Evolutionary conservation across 2,113 vertebrate genomes (phyloP).

Genomic region (Telmatochromis sp.): DNA sequence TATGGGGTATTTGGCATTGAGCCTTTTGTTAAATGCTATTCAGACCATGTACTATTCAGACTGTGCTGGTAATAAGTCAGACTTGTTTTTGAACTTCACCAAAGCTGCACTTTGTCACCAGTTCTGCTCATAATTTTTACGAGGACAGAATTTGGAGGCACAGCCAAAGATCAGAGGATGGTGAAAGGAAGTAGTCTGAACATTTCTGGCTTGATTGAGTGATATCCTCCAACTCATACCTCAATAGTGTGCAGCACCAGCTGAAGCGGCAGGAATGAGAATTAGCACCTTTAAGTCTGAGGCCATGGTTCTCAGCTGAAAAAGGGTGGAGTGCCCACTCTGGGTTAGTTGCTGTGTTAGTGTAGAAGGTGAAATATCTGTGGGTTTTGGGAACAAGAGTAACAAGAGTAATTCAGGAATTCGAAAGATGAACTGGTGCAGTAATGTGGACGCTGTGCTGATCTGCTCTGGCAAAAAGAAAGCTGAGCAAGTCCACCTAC

Average conservation of each 20-base stretch:
- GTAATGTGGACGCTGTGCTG: neutral
- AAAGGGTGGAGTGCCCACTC: neutral
- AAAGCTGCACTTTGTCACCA: neutral
- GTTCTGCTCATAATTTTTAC: neutral
- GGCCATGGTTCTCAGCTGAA: neutral
- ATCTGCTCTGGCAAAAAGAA: neutral
- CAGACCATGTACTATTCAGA: neutral
- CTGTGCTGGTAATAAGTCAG: neutral
- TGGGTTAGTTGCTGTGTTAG: rapidly evolving
- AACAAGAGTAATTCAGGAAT: neutral
- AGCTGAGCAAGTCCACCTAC: neutral
- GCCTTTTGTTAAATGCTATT: neutral
- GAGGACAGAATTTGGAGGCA: neutral
- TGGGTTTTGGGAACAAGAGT: neutral
- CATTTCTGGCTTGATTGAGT: neutral
- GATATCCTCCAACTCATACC: neutral
- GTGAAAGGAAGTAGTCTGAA: neutral
- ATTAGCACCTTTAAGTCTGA: neutral
- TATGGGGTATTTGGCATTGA: neutral
- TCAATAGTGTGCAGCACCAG: neutral
- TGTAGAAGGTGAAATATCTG: neutral
- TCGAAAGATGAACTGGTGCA: neutral
- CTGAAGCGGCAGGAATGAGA: neutral
- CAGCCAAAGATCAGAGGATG: neutral
- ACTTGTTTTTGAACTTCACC: neutral